Evolutionary conservation across 2,797 vertebrate species (phyloP).

Genomic region (Ceryle rudis): DNA sequence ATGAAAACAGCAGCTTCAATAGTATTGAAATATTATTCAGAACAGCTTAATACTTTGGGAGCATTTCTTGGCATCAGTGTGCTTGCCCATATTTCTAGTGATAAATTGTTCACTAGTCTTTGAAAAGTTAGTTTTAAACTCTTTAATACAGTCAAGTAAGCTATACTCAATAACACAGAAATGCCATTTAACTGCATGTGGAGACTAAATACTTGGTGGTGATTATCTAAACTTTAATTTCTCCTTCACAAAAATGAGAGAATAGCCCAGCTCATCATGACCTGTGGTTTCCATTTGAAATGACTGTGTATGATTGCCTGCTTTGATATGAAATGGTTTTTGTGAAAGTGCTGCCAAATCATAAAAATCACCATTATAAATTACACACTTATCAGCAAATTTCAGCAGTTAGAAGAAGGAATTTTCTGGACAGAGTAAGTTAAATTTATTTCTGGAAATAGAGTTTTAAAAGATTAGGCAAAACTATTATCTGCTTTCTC

Average conservation of each 20-base stretch:
- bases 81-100: not conserved
- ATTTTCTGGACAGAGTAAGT: not conserved
- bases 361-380: slow-evolving; percentile 28
- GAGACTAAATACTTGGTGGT: not conserved
- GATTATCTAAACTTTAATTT: not conserved
- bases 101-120: slow-evolving; percentile 16
- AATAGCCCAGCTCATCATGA: not conserved
- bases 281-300: slow-evolving; percentile 19
- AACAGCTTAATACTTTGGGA: slow-evolving; percentile 29
- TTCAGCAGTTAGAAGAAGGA: slow-evolving; percentile 29
- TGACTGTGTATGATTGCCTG: not conserved
- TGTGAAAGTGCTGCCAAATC: not conserved
- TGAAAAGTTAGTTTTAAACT: not conserved
- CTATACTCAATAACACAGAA: not conserved
- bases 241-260: slow-evolving; percentile 20
- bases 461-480: not conserved
- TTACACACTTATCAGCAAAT: slow-evolving; percentile 7
- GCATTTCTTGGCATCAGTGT: slow-evolving; percentile 2
- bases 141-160: not conserved
- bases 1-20: slow-evolving; percentile 48
- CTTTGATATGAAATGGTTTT: not conserved
- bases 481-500: slow-evolving; percentile 2
- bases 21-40: slow-evolving; percentile 45
- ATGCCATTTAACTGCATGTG: not conserved
- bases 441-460: slow-evolving; percentile 14